A percentile compares a stretch with the other conserved stretches of the same genome.
These are phyloP conservation scores for Clusia tigrina DNA, from an alignment of 2,888 invertebrate species.

Conservation along the genomic window DNA sequence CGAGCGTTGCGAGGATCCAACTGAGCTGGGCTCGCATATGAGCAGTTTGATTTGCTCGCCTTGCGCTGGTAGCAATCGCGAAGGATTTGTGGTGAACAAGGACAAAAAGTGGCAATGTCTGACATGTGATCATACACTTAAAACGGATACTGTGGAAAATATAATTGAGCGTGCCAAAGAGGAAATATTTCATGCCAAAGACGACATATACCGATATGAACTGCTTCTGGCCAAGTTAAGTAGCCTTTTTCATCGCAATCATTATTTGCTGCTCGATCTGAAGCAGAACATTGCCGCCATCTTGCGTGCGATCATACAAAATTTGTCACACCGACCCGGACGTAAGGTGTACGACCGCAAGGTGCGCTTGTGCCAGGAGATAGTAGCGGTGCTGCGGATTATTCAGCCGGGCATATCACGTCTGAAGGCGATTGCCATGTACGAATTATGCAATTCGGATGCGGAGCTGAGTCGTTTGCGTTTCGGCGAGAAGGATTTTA, in stretches of 20 bases:
- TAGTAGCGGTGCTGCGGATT: conserved; percentile 71
- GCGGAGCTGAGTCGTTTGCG: conserved; percentile 66
- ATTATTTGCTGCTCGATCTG: conserved; percentile 73
- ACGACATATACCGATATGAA: conserved; percentile 61
- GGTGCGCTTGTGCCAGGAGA: conserved; percentile 72
- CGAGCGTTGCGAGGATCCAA: conserved; percentile 73
- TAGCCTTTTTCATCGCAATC: conserved; percentile 71
- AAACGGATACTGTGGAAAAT: conserved; percentile 63
- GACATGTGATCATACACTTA: conserved; percentile 46
- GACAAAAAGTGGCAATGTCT: conserved; percentile 52
- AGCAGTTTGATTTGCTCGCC: conserved; percentile 65
- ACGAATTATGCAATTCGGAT: conserved; percentile 76
- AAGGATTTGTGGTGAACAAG: conserved; percentile 42
- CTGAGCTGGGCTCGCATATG: conserved; percentile 75
- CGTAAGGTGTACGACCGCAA: conserved; percentile 71
- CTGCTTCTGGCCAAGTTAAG: conserved; percentile 68
- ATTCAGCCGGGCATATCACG: conserved; percentile 69
- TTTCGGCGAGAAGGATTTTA: conserved; percentile 51
- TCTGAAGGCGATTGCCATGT: conserved; percentile 73
- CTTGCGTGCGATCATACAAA: conserved; percentile 66
- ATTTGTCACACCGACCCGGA: conserved; percentile 66
- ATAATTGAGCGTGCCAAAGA: conserved; percentile 65
- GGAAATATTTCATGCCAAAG: conserved; percentile 64
- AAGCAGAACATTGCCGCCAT: conserved; percentile 75
- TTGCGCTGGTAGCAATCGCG: conserved; percentile 37